Percentiles rank a stretch among this genome's conserved stretches.
phyloP scores from a whole-genome alignment of 2,797 vertebrate genomes.

The Myioborus miniatus region DNA sequence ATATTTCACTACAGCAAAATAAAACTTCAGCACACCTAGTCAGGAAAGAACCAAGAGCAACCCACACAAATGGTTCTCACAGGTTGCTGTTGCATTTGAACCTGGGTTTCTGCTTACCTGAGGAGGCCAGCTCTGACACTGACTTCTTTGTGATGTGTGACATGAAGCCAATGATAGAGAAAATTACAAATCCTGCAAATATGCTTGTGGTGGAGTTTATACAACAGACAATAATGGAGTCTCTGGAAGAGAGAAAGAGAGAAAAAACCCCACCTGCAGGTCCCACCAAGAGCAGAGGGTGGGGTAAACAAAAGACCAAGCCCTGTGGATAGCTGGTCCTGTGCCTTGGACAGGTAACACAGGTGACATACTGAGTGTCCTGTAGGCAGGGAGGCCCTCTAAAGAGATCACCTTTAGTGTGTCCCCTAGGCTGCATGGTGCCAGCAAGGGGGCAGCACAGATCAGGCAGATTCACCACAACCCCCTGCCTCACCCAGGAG shows the following conservation, averaged over 20 bases:
- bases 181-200: conserved; percentile 92
- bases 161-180: conserved; percentile 95
- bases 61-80: neutral
- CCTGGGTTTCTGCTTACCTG: conserved; percentile 74
- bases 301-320: neutral
- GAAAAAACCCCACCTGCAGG: neutral
- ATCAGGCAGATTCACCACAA: neutral
- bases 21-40: neutral
- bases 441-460: neutral
- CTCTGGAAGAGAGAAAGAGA: conserved; percentile 73
- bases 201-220: conserved; percentile 92
- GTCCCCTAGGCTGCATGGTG: neutral
- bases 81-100: neutral
- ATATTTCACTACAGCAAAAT: neutral
- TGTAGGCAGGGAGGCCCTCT: neutral
- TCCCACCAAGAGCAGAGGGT: neutral
- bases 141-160: conserved; percentile 89
- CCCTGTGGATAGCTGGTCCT: neutral
- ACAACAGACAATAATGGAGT: conserved; percentile 89
- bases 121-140: conserved; percentile 87
- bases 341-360: neutral
- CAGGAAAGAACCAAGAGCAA: neutral
- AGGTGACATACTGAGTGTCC: neutral
- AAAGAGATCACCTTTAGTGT: rapidly evolving
- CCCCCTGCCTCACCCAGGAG: rapidly evolving